Conservation (phyloP, 2,888 invertebrate species). For the Eulithis testata region DNA sequence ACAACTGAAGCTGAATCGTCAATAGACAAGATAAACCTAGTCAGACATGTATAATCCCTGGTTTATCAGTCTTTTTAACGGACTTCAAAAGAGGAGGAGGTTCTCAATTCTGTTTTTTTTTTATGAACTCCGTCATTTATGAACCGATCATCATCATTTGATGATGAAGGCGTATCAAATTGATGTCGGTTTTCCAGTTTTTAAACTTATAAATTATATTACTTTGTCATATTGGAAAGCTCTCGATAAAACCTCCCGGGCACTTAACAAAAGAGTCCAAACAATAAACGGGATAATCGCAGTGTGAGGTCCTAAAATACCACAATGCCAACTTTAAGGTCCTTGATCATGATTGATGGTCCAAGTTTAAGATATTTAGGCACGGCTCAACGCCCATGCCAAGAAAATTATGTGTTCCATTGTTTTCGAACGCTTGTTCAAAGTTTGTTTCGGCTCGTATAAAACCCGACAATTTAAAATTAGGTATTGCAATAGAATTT, state of each 20-base stretch:
- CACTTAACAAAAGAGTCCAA: slow-evolving; percentile 45
- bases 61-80: slow-evolving; percentile 16
- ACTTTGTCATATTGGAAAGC: slow-evolving; percentile 35
- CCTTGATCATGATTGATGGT: slow-evolving; percentile 45
- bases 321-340: slow-evolving; percentile 40
- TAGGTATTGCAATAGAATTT: too few relatives aligned
- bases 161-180: too few relatives aligned
- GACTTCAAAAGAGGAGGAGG: background rate
- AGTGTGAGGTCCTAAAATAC: slow-evolving; percentile 25
- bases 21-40: slow-evolving; percentile 8
- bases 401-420: slow-evolving; percentile 40
- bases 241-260: slow-evolving; percentile 40
- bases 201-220: too few relatives aligned
- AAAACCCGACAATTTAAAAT: background rate
- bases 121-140: too few relatives aligned
- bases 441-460: slow-evolving; percentile 10
- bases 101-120: too few relatives aligned
- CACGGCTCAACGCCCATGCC: slow-evolving; percentile 31
- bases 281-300: slow-evolving; percentile 45
- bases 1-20: background rate
- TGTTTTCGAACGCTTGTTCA: slow-evolving; percentile 31
- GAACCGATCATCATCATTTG: too few relatives aligned
- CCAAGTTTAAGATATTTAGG: slow-evolving; percentile 35
- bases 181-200: too few relatives aligned
- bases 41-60: slow-evolving; percentile 9